Evolutionary conservation across 2,113 vertebrate genomes (phyloP), one percentile per base, ranked within the genome.

Genomic region (Peromyscus californicus): DNA sequence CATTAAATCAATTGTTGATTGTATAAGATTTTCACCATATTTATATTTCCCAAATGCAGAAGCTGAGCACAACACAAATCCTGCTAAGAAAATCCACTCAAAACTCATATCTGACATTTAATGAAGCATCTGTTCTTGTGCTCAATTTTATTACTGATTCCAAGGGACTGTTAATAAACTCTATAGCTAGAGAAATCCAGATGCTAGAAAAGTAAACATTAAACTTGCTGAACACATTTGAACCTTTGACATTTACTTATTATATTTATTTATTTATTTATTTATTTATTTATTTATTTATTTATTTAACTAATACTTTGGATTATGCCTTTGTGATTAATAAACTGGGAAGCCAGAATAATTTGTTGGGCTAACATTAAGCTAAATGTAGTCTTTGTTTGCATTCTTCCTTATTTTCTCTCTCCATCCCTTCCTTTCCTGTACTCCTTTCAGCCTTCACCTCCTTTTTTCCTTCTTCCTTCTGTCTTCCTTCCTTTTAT

Each of bases 391-490:
- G 51, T 39, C 69, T 70, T 78, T 78, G 22, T 16, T 79, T 51
- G 16, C 26, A 8, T 45, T 26, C 45, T 78, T 11, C 13, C 31
- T 75, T 39, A 0, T 42, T 42, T 24, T 12, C 39, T 75, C 21
- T 39, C 39, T 24, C 22, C 0, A 42, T 67, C 10, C 39, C 21
- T 12, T 82, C 21, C 51, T 12, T 80, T 4, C 45, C 31, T 12
- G 31, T 1, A 2, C 0, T 54, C 1, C 15, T 29, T 51, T 9
- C 7, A 51, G 26, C 7, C 0, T 7, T 21, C 7, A 39, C 17
- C 2, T 54, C 17, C 2, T 54, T 54, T 21, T 3, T 36, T 54
- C 48, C 2, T n/a, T 82, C 16, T 51, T 36, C 17, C 7, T 8
- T 82, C 33, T n/a, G 7, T 1, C 4, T 75, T 22, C 5, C 11